Percentiles rank a stretch among this genome's conserved stretches.
Conservation (phyloP, 2,113 vertebrate species). For the Platichthys flesus region DNA sequence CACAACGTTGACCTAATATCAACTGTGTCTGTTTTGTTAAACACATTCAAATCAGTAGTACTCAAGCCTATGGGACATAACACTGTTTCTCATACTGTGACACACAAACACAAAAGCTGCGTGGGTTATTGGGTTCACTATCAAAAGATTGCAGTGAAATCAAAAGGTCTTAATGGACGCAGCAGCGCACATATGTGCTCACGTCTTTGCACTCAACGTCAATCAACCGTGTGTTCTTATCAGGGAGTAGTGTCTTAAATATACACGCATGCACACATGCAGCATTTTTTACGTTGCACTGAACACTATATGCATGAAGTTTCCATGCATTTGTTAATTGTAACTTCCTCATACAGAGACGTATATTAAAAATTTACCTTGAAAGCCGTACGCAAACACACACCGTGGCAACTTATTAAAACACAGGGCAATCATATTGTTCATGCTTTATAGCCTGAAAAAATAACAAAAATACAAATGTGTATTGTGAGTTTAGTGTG, state of each 20-base stretch:
- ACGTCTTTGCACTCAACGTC: conserved; percentile 33
- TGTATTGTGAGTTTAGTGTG: not conserved
- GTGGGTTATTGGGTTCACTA: conserved; percentile 68
- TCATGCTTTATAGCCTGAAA: conserved; percentile 29
- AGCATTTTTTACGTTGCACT: conserved; percentile 11
- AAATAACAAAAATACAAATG: conserved; percentile 18
- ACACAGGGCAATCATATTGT: conserved; percentile 37
- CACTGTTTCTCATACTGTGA: conserved; percentile 73
- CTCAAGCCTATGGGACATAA: conserved; percentile 74
- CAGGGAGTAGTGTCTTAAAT: conserved; percentile 44
- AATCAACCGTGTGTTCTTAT: conserved; percentile 21
- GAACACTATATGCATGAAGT: conserved; percentile 1
- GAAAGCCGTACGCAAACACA: not conserved
- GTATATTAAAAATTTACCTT: not conserved
- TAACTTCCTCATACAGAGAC: not conserved
- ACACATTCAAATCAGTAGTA: conserved; percentile 79
- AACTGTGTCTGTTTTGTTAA: conserved; percentile 79
- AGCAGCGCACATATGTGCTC: conserved; percentile 36
- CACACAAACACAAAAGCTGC: conserved; percentile 76
- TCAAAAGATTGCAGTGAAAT: conserved; percentile 68
- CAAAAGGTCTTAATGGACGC: conserved; percentile 70
- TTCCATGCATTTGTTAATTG: not conserved
- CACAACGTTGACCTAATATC: conserved; percentile 79
- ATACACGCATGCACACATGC: conserved; percentile 8
- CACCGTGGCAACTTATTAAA: conserved; percentile 31